Evolutionary conservation across 2,113 vertebrate species (phyloP).

Genomic region (Pyxicephalus adspersus): DNA sequence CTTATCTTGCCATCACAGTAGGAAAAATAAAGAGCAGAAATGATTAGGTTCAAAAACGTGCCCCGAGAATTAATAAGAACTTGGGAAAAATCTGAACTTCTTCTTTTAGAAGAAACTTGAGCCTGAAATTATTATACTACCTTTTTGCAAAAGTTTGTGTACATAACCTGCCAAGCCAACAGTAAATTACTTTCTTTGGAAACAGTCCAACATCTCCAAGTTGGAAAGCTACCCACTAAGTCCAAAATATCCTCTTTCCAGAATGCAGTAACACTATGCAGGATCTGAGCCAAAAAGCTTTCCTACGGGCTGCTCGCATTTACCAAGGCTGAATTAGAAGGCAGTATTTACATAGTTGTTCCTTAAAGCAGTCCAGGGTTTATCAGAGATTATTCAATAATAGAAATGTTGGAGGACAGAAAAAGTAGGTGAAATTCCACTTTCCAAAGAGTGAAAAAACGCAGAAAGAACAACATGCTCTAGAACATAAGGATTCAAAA

Average conservation of each 20-base stretch:
- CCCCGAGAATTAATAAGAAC: not conserved
- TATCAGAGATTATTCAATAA: not conserved
- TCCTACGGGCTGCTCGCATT: conserved; percentile 9
- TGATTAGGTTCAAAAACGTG: not conserved
- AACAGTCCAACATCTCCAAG: conserved; percentile 53
- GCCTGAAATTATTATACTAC: conserved; percentile 17
- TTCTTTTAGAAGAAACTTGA: conserved; percentile 12
- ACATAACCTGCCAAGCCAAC: conserved; percentile 56
- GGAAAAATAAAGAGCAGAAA: not conserved
- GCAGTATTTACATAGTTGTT: conserved; percentile 22
- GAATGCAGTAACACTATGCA: conserved; percentile 59
- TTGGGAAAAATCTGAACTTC: not conserved
- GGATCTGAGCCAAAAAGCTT: conserved; percentile 19
- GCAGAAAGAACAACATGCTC: not conserved
- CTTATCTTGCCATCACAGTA: not conserved
- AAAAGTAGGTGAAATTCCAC: not conserved
- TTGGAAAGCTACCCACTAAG: conserved; percentile 47
- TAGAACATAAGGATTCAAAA: not conserved
- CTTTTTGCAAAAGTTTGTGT: conserved; percentile 3
- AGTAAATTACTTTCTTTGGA: conserved; percentile 64
- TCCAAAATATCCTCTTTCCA: conserved; percentile 58
- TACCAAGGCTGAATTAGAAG: conserved; percentile 17
- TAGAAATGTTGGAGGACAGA: not conserved
- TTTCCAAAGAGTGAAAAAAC: not conserved
- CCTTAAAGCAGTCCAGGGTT: conserved; percentile 10